A percentile compares a stretch with the other conserved stretches of the same genome.
Conservation (phyloP, 2,113 vertebrate species). For the Triplophysa dalaica region DNA sequence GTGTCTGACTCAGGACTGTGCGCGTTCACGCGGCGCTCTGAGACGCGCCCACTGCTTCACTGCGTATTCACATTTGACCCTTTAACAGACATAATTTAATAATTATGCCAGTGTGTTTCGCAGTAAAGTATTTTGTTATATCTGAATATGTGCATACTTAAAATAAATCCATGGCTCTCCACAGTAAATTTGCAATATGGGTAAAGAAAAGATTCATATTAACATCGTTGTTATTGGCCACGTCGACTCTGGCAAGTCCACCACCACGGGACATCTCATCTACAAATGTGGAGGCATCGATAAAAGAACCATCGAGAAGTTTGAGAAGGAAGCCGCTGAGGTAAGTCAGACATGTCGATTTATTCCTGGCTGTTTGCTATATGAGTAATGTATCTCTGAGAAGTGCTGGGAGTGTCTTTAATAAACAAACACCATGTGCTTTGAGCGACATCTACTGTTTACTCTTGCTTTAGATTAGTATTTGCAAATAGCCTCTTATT, state of each 20-base stretch:
- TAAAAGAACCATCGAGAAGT: conserved; percentile 81
- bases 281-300: conserved; percentile 80
- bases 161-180: conserved; percentile 12
- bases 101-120: not conserved
- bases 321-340: conserved; percentile 77
- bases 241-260: conserved; percentile 80
- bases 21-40: not conserved
- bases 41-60: not conserved
- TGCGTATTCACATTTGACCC: no score
- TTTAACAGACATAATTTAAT: not conserved
- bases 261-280: conserved; percentile 77
- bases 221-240: conserved; percentile 83
- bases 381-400: conserved; percentile 43
- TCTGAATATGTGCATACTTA: no score
- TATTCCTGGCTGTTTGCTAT: not conserved
- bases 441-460: conserved; percentile 60
- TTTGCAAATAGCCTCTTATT: not conserved
- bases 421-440: not conserved
- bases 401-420: conserved; percentile 30
- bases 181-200: conserved; percentile 67
- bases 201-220: conserved; percentile 77
- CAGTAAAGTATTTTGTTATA: not conserved
- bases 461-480: not conserved
- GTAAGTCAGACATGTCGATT: conserved; percentile 48
- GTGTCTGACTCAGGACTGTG: not conserved